Conservation (phyloP, 2,888 invertebrate species). For the Cheilosia vernalis region DNA sequence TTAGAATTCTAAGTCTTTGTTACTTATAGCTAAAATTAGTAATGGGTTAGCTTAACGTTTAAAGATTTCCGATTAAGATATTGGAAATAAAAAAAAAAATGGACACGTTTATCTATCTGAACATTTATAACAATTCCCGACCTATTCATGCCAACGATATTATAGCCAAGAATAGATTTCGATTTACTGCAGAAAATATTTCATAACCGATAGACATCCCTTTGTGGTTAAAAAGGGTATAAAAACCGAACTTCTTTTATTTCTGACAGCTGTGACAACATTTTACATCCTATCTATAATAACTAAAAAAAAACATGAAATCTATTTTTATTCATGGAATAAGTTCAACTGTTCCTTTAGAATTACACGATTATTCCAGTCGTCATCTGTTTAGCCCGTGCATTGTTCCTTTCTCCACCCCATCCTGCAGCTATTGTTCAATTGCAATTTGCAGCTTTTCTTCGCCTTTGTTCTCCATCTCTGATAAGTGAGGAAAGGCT, state of each 20-base stretch:
- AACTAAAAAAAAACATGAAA: neutral
- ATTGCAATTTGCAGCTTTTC: constrained; percentile 31
- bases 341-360: neutral
- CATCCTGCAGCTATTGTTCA: constrained; percentile 27
- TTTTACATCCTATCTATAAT: constrained; percentile 9
- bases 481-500: constrained; percentile 17
- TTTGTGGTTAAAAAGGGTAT: neutral
- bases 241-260: neutral
- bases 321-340: neutral
- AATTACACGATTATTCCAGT: constrained; percentile 4
- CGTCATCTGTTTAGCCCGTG: neutral
- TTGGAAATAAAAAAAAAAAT: no score
- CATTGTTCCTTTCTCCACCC: neutral
- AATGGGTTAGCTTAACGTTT: no score
- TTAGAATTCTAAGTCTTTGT: no score
- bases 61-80: no score
- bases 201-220: neutral
- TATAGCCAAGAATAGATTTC: neutral
- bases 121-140: no score
- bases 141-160: no score
- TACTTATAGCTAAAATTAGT: no score
- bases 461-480: neutral
- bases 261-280: constrained; percentile 15
- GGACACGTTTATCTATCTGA: no score
- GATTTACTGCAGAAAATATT: neutral